Percentiles rank a stretch among this genome's conserved stretches.
phyloP scores from a whole-genome alignment of 2,113 vertebrate species.

The Nibea coibor region DNA sequence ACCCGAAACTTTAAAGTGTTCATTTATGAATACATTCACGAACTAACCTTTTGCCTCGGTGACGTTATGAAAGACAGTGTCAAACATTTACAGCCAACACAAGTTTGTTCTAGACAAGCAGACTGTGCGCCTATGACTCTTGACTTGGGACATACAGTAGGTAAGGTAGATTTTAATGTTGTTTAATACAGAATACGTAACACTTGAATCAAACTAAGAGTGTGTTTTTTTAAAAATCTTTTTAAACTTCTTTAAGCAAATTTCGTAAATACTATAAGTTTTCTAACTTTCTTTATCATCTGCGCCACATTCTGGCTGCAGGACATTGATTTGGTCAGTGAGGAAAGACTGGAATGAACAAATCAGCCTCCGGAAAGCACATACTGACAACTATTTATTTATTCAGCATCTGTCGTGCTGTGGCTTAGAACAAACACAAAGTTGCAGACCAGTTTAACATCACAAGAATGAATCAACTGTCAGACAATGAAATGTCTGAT shows the following conservation, averaged over 20 bases:
- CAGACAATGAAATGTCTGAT: background rate
- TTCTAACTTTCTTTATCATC: background rate
- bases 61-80: conserved; percentile 25
- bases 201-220: conserved; percentile 24
- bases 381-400: conserved; percentile 15
- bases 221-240: background rate
- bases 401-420: conserved; percentile 21
- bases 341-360: conserved; percentile 5
- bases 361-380: conserved; percentile 29
- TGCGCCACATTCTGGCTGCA: conserved; percentile 11
- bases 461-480: conserved; percentile 22
- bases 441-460: conserved; percentile 11
- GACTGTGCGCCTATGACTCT: conserved; percentile 4
- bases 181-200: conserved; percentile 26
- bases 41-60: conserved; percentile 2
- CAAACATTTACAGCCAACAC: conserved; percentile 35
- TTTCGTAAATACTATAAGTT: background rate
- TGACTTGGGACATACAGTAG: conserved; percentile 24
- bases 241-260: background rate
- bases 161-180: conserved; percentile 10
- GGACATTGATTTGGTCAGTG: conserved; percentile 29
- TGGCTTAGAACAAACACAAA: conserved; percentile 17
- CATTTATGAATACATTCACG: conserved; percentile 43
- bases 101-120: conserved; percentile 32
- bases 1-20: conserved; percentile 6